These are phyloP conservation scores for Arvicanthis niloticus DNA, from an alignment of 2,113 vertebrate species.

Conservation along the genomic window DNA sequence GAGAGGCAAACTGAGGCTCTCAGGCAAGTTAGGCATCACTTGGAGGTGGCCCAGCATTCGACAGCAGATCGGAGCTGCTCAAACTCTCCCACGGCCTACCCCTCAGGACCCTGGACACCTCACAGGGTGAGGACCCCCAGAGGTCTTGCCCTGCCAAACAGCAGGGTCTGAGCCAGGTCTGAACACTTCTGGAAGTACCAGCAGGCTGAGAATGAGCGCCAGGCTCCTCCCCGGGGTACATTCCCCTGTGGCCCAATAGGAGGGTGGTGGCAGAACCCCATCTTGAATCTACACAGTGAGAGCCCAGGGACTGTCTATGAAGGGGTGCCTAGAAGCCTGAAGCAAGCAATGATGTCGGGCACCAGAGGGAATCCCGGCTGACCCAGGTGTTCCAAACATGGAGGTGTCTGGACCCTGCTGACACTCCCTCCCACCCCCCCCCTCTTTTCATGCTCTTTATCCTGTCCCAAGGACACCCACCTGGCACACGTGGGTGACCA, in stretches of 20 bases:
- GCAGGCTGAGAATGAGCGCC: background rate
- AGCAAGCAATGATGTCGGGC: background rate
- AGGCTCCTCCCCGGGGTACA: background rate
- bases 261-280: background rate
- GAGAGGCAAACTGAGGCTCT: constrained; percentile 66
- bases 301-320: fast-evolving
- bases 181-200: background rate
- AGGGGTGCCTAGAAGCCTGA: background rate
- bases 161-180: background rate
- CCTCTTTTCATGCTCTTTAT: background rate
- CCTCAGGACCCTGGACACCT: background rate
- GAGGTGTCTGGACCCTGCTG: background rate
- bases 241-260: background rate
- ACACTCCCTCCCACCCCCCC: background rate
- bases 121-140: background rate
- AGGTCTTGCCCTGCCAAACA: background rate
- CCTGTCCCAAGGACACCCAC: background rate
- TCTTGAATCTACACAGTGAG: background rate
- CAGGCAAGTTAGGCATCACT: background rate
- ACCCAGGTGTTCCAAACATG: background rate
- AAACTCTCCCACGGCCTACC: too few relatives aligned
- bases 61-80: background rate
- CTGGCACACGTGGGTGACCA: background rate
- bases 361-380: background rate
- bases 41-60: background rate